Base-by-base conservation (phyloP, 64 coral and sea anemone species). In the Orbicella faveolata region DNA sequence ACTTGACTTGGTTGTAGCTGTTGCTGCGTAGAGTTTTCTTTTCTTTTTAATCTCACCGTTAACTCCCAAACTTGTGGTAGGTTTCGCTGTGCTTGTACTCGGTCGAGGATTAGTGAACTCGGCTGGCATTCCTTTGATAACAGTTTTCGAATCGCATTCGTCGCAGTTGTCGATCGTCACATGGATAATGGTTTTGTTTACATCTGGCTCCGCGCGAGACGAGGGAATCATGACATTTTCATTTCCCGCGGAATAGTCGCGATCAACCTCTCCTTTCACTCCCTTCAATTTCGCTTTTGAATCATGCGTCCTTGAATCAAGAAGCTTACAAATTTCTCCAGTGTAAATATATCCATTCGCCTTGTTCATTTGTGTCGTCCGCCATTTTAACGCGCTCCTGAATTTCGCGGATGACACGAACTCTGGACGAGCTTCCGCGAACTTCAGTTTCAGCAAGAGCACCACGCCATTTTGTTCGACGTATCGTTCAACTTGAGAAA, bases 401-500 rank as follows among this genome's bases (percentile, higher is more conserved):
- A 96, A 96, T 59, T 74, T 62, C 36, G 83, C 64, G 23, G 92
- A 96, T 54, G 82, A 90, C 81, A 90, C 88, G 73, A 91, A 94
- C 25, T 75, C 92, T 37, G 61, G 36, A 23, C 84, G 68, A 44
- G 90, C 81, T 6, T 90, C 89, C 48, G 77, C 66, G 73, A 94
- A 96, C 52, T 96, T 96, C 59, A 79, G 23, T 64, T 78, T 83
- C 4, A 96, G 84, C 34, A 96, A 83, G 39, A 96, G 61, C 52
- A 89, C 79, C 34, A 90, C 62, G 3, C 91, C 83, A 52, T 90
- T 76, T 74, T 92, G 74, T 8, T 68, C 36, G 11, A 96, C 73
- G 91, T 66, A 94, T 25, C 30, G 83, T 68, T 91, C 79, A 37
- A 94, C 75, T 51, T 78, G 74, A n/a, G 79, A 78, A 20, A 91